Evolutionary conservation across 2,113 vertebrate genomes (phyloP).

Genomic region (Leucoraja erinaceus): DNA sequence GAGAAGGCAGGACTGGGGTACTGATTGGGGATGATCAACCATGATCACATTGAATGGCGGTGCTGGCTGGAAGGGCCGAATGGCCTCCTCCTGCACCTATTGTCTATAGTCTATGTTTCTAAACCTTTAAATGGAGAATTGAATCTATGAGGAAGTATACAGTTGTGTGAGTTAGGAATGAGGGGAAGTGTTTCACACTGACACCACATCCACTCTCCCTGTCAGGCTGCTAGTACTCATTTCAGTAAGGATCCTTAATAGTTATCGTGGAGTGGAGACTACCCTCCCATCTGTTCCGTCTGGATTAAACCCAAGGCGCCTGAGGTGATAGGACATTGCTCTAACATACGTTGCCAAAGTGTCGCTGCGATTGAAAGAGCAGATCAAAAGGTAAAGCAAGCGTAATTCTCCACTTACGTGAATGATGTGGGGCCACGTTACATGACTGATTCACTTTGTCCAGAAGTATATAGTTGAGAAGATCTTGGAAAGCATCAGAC

Average conservation of each 20-base stretch:
- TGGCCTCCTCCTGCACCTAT: too few relatives aligned
- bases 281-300: constrained; percentile 8
- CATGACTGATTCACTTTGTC: constrained; percentile 1
- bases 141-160: background rate
- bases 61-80: too few relatives aligned
- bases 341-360: constrained; percentile 10
- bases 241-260: constrained; percentile 33
- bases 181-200: constrained; percentile 20
- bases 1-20: too few relatives aligned
- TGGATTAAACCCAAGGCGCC: constrained; percentile 34
- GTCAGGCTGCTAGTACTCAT: background rate
- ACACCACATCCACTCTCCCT: background rate
- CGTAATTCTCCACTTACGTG: background rate
- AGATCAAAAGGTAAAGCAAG: background rate
- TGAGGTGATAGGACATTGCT: constrained; percentile 1
- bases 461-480: background rate
- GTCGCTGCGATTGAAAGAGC: constrained; percentile 20
- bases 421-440: background rate
- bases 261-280: background rate
- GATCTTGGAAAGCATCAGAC: background rate
- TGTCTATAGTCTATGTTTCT: too few relatives aligned
- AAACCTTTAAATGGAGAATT: background rate
- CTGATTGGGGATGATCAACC: too few relatives aligned
- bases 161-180: background rate
- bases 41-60: too few relatives aligned